Base-by-base conservation (phyloP, 2,113 vertebrate species). In the Vidua chalybeata region DNA sequence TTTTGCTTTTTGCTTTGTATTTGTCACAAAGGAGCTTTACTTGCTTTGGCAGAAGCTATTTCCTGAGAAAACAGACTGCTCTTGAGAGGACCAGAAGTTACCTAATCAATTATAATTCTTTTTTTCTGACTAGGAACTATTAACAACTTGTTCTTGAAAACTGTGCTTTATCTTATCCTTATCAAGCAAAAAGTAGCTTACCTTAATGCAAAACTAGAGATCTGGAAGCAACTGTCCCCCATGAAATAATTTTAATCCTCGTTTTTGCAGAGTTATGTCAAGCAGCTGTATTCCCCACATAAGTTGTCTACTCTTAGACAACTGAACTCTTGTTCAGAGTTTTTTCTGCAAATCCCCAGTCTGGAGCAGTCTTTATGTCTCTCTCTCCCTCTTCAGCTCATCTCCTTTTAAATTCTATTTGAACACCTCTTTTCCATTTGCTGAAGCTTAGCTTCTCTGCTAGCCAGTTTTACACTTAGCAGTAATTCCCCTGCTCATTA, bases 251-350 rank as follows among this genome's bases (percentile, higher is more conserved):
- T 89, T 64, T 41, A 81, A 41, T 82, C 27, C 48, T 91, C 7
- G 0, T 43, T 89, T 76, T 90, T 89, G n/a, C 66, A 66, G 39
- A 51, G 54, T 83, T 93, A 27, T 95, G 78, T 93, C 95, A 94
- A 85, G 69, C 90, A 93, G 78, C 87, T 94, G 89, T 51, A 45
- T 76, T 93, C 26, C 46, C 56, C 71, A 85, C 90, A 90, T 95
- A 96, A 93, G 54, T 91, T 93, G 45, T 83, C 81, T 76, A 2
- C 66, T 69, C 41, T 43, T 43, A 43, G 41, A 43, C 41, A 43
- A 43, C 41, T 43, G 41, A 43, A 43, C 41, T 43, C 49, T 76
- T 43, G 55, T 56, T 72, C 69, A 56, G 24, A 56, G 10, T 45
- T 91, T 93, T 87, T 87, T 80, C 87, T 90, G 37, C 74, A 93